Conservation (phyloP, 2,797 vertebrate species). For the Spatula clypeata region DNA sequence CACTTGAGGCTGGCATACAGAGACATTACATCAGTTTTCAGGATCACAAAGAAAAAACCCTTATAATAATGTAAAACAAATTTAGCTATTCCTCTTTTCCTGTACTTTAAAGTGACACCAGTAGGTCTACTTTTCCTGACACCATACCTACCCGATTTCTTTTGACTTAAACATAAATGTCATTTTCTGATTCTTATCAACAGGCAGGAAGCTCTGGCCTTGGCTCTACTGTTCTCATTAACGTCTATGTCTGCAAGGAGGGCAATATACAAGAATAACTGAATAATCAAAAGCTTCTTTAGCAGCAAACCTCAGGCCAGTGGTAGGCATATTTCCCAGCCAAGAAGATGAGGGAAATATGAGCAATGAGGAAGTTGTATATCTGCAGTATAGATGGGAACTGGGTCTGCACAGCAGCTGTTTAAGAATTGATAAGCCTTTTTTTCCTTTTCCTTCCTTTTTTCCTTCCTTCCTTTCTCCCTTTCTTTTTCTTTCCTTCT, state of each 20-base stretch:
- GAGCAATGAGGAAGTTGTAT: background rate
- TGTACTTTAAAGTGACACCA: background rate
- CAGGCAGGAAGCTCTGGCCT: background rate
- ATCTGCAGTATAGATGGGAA: rapidly evolving
- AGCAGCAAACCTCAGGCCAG: background rate
- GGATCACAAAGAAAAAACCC: background rate
- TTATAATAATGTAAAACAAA: background rate
- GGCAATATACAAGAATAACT: background rate
- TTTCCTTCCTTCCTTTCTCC: background rate
- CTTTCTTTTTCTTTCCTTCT: background rate
- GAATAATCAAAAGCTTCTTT: background rate
- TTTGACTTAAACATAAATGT: background rate
- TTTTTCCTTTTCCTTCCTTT: background rate
- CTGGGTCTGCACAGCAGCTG: background rate
- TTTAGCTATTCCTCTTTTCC: background rate
- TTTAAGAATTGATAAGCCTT: background rate
- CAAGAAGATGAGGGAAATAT: background rate
- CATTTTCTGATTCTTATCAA: background rate
- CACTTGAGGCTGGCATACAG: background rate
- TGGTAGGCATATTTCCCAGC: background rate
- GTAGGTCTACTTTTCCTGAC: background rate
- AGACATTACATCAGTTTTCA: background rate
- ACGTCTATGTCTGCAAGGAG: background rate
- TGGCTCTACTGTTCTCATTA: background rate
- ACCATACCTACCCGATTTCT: background rate